These are phyloP conservation scores for Callipepla squamata DNA, from an alignment of 2,113 vertebrate species.

Conservation along the genomic window DNA sequence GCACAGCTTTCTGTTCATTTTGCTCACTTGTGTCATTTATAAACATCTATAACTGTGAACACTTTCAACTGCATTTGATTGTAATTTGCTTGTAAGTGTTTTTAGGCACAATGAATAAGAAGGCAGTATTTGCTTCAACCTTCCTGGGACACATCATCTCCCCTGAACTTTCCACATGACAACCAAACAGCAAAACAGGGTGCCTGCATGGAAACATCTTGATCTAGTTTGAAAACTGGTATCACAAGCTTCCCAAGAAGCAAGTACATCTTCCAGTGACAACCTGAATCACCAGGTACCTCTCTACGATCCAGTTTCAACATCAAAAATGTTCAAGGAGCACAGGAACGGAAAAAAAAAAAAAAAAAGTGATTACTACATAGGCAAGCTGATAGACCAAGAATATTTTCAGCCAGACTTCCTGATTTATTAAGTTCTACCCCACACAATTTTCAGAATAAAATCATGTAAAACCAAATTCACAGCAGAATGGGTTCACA, in stretches of 20 bases:
- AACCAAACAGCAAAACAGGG: not conserved
- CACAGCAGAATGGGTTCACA: not conserved
- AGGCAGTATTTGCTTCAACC: not conserved
- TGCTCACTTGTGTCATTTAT: not conserved
- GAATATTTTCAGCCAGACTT: not conserved
- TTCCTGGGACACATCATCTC: not conserved
- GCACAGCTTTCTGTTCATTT: not conserved
- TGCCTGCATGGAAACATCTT: not conserved
- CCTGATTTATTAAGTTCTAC: not conserved
- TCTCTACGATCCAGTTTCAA: not conserved
- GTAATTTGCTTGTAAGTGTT: not conserved
- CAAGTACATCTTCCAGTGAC: not conserved
- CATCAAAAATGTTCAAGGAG: not conserved
- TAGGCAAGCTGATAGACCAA: not conserved
- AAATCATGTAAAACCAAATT: not conserved
- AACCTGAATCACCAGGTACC: not conserved
- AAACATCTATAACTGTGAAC: not conserved
- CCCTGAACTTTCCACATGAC: not conserved
- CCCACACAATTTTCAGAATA: not conserved
- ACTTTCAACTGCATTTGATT: not conserved
- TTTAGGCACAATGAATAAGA: not conserved
- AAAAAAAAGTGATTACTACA: not conserved
- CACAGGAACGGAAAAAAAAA: not conserved
- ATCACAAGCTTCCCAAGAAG: not conserved
- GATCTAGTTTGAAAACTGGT: not conserved